Base-by-base conservation (phyloP, 1,140 invertebrate genomes). In the Lepidurus arcticus region DNA sequence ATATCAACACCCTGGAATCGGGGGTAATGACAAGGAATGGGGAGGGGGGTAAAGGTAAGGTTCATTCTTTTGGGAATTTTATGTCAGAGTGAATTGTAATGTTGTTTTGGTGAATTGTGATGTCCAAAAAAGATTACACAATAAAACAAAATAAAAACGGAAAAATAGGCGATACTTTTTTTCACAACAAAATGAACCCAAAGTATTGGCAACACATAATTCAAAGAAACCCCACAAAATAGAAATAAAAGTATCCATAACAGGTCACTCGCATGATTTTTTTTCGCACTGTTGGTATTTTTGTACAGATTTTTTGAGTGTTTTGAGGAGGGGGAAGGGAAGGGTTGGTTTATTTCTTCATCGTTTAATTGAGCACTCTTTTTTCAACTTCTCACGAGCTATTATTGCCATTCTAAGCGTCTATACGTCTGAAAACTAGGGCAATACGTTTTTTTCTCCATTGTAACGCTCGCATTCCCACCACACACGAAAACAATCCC, bases 401-500 rank as follows among this genome's bases (percentile, higher is more conserved):
- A 21, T 65, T 65, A 65, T 65, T 65, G 53, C 53, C 53, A n/a
- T 65, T 65, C 21, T 65, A 65, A 26, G 26, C 26, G 26, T 26
- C 26, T 34, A 34, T 34, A 24, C 24, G 34, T 34, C 34, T 34
- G 2, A 34, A 34, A 34, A 34, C 34, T 3, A 34, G 53, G 53
- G 4, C 21, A 65, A 65, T 13, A 65, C 53, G 21, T 65, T 16
- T 13, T 65, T 34, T 65, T 65, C 16, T 65, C 13, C 8, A 7
- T 13, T n/a, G 53, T 65, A 65, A 13, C 53, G 7, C 21, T 65
- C 53, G 53, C 53, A 65, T 21, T 21, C 7, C 53, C 53, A 65
- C 53, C 53, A 65, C 53, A 65, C 53, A n/a, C 13, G 53, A 65
- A 65, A 65, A 65, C n/a, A 65, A 65, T 65, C 21, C 53, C 53